Evolutionary conservation across 2,797 vertebrate genomes (phyloP), one percentile per base, ranked within the genome.

Genomic region (Onychomys arenicola): DNA sequence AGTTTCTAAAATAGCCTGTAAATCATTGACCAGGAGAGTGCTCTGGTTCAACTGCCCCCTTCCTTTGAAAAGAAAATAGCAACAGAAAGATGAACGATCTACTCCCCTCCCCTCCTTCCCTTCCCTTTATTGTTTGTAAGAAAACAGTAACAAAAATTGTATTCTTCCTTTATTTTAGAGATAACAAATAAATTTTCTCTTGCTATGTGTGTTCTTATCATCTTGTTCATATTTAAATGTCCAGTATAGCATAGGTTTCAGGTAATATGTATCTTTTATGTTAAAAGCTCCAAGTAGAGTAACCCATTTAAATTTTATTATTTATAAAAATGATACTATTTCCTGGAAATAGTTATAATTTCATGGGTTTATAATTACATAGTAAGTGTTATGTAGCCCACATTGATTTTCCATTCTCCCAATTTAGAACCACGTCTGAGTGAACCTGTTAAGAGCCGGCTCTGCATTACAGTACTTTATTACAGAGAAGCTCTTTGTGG

Each of bases 381-480:
- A 93, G 83, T 95, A 52, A 52, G 27, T 65, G 52, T 89, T 86
- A 71, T 94, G 71, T 90, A 34, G 46, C 93, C 88, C 21, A 2
- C 67, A 95, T 95, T 95, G 96, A 96, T 96, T 98, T 96, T 96
- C 88, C 78, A 11, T 92, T 95, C 40, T 94, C 69, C 94, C 52
- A 78, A 37, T 93, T 96, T 95, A 95, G 87, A 96, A 97, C 71
- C 97, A 82, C 52, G 91, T 82, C 94, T 88, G 95, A 61, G 93
- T 85, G 77, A 90, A 90, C 57, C 69, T 76, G 21, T 1, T 78
- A 76, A 94, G 67, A 71, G 52, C 46, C 10, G 40, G 86, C 5
- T 95, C 32, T 94, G 10, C n/a, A 37, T 76, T 95, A 63, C 29
- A 61, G 93, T 93, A 71, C 95, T 96, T 97, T 91, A 80, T 93